Evolutionary conservation across 2,797 vertebrate genomes (phyloP).

Genomic region (Gymnoscopelus microlampas): DNA sequence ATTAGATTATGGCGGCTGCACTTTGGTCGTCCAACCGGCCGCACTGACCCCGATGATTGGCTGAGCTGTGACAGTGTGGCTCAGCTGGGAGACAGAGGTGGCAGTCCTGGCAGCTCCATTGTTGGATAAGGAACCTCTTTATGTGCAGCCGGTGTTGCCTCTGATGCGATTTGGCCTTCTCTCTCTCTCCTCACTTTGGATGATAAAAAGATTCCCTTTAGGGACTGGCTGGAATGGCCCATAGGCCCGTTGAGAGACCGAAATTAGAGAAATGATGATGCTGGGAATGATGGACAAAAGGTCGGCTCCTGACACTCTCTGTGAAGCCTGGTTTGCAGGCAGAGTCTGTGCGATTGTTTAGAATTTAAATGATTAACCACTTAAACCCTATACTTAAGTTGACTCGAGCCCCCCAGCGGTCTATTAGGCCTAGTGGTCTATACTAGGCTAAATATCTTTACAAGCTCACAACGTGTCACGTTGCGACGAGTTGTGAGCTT

Average conservation of each 20-base stretch:
- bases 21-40: slow-evolving; percentile 77
- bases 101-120: slow-evolving; percentile 70
- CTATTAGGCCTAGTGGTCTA: too few relatives aligned
- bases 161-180: slow-evolving; percentile 77
- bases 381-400: neutral
- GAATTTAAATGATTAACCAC: neutral
- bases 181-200: slow-evolving; percentile 68
- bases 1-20: slow-evolving; percentile 83
- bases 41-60: slow-evolving; percentile 77
- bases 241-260: slow-evolving; percentile 48
- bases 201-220: slow-evolving; percentile 71
- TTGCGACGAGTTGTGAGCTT: too few relatives aligned
- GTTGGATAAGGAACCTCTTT: slow-evolving; percentile 77
- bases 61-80: slow-evolving; percentile 68
- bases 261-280: slow-evolving; percentile 44
- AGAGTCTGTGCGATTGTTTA: slow-evolving; percentile 15
- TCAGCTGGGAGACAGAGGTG: slow-evolving; percentile 80
- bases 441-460: too few relatives aligned
- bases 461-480: too few relatives aligned
- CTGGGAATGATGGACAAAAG: slow-evolving; percentile 14
- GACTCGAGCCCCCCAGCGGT: too few relatives aligned
- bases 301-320: slow-evolving; percentile 1
- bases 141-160: slow-evolving; percentile 76
- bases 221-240: slow-evolving; percentile 47
- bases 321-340: slow-evolving; percentile 28